Evolutionary conservation across 2,888 invertebrate species (phyloP).

Genomic region (Onthophagus sagittarius): DNA sequence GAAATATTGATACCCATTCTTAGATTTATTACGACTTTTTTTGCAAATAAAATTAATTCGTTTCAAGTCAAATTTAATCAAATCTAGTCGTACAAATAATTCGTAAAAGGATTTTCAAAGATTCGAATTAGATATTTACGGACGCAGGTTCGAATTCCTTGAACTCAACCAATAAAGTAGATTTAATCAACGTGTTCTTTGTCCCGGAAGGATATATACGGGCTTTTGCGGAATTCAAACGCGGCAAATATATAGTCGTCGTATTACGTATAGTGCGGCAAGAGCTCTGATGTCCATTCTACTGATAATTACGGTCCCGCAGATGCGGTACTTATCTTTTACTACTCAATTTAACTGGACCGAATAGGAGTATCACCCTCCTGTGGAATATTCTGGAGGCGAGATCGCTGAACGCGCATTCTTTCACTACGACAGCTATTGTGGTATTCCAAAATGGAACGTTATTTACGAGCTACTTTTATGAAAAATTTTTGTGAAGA

Average conservation of each 20-base stretch:
- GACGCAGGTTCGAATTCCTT: background rate
- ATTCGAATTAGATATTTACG: background rate
- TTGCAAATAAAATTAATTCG: too few species aligned
- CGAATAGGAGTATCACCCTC: background rate
- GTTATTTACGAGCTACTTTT: background rate
- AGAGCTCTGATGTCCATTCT: background rate
- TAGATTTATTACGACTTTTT: too few species aligned
- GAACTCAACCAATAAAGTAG: background rate
- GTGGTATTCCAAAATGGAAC: background rate
- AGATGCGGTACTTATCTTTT: background rate
- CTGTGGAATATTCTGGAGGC: background rate
- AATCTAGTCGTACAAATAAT: background rate
- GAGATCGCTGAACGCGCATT: background rate
- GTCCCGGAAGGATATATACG: background rate
- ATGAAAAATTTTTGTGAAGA: background rate
- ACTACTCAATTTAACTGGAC: background rate
- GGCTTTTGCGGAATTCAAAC: background rate
- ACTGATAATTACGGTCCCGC: background rate
- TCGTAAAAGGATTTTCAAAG: background rate
- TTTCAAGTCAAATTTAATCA: too few species aligned
- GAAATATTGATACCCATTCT: too few species aligned
- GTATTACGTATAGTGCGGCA: background rate
- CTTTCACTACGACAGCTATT: background rate
- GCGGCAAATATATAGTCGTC: background rate
- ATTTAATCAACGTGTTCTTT: background rate